Conservation (phyloP, 2,797 vertebrate species). For the Squalus acanthias region DNA sequence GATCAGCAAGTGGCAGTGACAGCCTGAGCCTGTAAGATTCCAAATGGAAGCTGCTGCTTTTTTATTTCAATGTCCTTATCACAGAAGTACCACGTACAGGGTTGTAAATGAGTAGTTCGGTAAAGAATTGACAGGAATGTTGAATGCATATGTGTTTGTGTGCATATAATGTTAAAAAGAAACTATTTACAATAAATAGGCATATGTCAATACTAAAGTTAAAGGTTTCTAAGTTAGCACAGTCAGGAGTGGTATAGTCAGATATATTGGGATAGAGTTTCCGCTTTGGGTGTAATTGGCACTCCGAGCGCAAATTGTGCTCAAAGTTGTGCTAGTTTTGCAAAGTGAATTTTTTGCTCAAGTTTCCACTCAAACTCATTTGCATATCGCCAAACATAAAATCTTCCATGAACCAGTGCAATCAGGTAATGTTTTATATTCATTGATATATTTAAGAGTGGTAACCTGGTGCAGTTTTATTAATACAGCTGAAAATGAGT, state of each 20-base stretch:
- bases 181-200: neutral
- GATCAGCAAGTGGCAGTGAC: neutral
- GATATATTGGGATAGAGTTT: neutral
- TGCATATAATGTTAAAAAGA: neutral
- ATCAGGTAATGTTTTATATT: neutral
- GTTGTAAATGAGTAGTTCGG: neutral
- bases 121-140: neutral
- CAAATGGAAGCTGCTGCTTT: neutral
- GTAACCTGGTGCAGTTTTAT: neutral
- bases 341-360: neutral
- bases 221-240: neutral
- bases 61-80: neutral
- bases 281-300: neutral
- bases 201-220: neutral
- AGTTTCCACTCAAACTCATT: neutral
- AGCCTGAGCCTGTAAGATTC: neutral
- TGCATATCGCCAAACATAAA: neutral
- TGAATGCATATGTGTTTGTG: neutral
- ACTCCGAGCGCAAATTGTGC: no score
- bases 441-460: neutral
- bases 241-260: neutral
- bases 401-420: neutral
- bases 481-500: neutral
- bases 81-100: neutral
- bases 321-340: no score